These are phyloP conservation scores for Drosophila glabriapex DNA, from an alignment of 2,888 invertebrate species.

Conservation along the genomic window DNA sequence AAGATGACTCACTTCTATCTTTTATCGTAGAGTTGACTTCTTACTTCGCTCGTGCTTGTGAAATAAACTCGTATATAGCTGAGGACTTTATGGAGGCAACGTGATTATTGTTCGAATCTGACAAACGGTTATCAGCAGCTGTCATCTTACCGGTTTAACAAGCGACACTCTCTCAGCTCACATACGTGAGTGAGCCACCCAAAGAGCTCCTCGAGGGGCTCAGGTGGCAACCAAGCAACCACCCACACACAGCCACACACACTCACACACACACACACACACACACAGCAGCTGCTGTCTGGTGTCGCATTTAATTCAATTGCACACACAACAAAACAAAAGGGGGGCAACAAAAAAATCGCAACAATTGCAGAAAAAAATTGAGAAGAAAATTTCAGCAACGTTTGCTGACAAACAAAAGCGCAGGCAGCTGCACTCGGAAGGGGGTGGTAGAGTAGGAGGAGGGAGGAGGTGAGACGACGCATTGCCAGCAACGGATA, in stretches of 20 bases:
- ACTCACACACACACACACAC: background rate
- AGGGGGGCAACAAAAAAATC: conserved; percentile 29
- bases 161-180: conserved; percentile 53
- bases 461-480: conserved; percentile 7
- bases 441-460: background rate
- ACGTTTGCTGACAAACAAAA: conserved; percentile 63
- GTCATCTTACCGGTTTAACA: conserved; percentile 59
- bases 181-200: conserved; percentile 24
- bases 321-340: conserved; percentile 44
- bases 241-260: conserved; percentile 8
- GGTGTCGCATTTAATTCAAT: conserved; percentile 78
- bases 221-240: conserved; percentile 47
- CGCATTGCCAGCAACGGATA: conserved; percentile 65
- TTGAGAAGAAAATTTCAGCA: conserved; percentile 44
- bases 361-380: conserved; percentile 69
- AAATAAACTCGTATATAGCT: conserved; percentile 2
- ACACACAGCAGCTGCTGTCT: conserved; percentile 41
- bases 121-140: conserved; percentile 49
- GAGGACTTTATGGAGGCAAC: conserved; percentile 22
- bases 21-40: background rate
- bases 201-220: conserved; percentile 52
- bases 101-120: conserved; percentile 48
- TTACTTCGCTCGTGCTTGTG: background rate
- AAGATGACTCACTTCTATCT: background rate
- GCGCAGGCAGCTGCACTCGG: conserved; percentile 53